Conservation (phyloP, 2,113 vertebrate genomes). For the Dascyllus trimaculatus region DNA sequence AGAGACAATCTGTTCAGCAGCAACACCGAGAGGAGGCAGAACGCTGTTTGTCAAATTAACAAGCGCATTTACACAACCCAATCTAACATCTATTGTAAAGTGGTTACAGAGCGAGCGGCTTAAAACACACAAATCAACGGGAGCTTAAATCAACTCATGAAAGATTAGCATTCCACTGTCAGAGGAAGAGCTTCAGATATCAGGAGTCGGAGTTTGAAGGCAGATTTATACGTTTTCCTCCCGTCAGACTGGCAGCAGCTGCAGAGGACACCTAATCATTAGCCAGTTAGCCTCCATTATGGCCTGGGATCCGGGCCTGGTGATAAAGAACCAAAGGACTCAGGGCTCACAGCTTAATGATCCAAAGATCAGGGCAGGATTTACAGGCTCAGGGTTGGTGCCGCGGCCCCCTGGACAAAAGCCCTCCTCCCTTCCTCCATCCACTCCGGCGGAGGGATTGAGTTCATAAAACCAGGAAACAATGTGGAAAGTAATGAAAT, state of each 20-base stretch:
- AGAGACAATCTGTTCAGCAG: slow-evolving; percentile 33
- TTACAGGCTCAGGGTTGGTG: slow-evolving; percentile 71
- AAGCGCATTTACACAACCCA: slow-evolving; percentile 26
- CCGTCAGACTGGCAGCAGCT: slow-evolving; percentile 44
- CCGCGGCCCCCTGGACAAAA: slow-evolving; percentile 65
- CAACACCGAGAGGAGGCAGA: background rate
- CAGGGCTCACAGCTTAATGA: slow-evolving; percentile 77
- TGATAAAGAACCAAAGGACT: slow-evolving; percentile 77
- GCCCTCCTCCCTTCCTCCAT: slow-evolving; percentile 62
- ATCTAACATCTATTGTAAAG: background rate
- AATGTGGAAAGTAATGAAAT: slow-evolving; percentile 70
- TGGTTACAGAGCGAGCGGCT: slow-evolving; percentile 1
- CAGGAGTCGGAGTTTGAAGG: background rate
- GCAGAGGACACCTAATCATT: slow-evolving; percentile 81
- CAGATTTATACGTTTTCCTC: slow-evolving; percentile 32
- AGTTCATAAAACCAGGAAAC: slow-evolving; percentile 77
- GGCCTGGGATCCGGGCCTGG: slow-evolving; percentile 69
- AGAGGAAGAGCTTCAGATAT: background rate
- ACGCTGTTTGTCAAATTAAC: slow-evolving; percentile 32
- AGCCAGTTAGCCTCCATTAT: slow-evolving; percentile 81
- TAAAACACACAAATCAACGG: background rate
- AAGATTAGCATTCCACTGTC: background rate
- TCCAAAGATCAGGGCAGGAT: slow-evolving; percentile 76
- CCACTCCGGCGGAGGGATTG: slow-evolving; percentile 49
- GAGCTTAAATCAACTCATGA: slow-evolving; percentile 5